A percentile compares a stretch with the other conserved stretches of the same genome.
Evolutionary conservation across 92 coral and sea anemone genomes (phyloP).

Genomic region (Paragorgia papillata): DNA sequence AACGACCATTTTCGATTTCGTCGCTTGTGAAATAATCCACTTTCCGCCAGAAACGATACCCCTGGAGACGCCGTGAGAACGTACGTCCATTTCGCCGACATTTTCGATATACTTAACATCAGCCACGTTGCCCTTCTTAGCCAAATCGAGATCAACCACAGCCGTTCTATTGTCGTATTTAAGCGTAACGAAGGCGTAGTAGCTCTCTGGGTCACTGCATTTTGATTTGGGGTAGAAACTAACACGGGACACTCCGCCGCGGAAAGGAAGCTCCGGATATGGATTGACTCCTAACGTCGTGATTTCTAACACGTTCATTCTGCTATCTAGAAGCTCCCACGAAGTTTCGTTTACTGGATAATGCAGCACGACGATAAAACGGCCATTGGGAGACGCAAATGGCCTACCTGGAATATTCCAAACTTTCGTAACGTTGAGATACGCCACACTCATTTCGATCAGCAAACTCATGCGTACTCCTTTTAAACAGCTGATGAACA

Average conservation of each 20-base stretch:
- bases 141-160: conserved; percentile 51
- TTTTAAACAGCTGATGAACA: conserved; percentile 39
- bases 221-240: conserved; percentile 36
- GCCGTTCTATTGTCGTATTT: conserved; percentile 56
- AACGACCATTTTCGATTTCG: conserved; percentile 49
- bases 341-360: conserved; percentile 26
- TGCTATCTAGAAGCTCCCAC: conserved; percentile 24
- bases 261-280: conserved; percentile 35
- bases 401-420: conserved; percentile 53
- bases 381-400: conserved; percentile 50
- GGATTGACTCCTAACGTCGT: neutral
- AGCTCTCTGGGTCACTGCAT: conserved; percentile 15
- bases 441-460: conserved; percentile 25
- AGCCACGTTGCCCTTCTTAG: neutral
- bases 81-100: conserved; percentile 6
- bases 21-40: conserved; percentile 64
- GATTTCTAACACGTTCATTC: conserved; percentile 36
- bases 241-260: conserved; percentile 50
- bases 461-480: neutral
- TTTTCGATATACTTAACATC: conserved; percentile 24
- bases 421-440: neutral
- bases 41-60: conserved; percentile 21
- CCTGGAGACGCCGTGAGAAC: conserved; percentile 39
- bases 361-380: conserved; percentile 45
- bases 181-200: conserved; percentile 3